phyloP scores from a whole-genome alignment of 2,888 invertebrate genomes.

The Agrotis clavis region DNA sequence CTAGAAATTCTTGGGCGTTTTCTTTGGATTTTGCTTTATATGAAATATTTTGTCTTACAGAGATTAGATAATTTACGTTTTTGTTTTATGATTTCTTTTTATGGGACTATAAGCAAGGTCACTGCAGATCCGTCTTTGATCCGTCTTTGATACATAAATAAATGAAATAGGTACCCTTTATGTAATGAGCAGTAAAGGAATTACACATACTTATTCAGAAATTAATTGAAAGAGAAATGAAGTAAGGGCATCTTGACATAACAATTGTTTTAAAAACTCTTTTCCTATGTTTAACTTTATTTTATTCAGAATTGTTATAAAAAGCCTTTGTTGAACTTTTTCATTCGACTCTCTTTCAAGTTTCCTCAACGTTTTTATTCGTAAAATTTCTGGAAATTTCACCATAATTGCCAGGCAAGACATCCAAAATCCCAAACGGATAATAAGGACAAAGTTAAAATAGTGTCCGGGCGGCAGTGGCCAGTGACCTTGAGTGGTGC shows the following conservation, averaged over 20 bases:
- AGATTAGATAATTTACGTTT: not conserved
- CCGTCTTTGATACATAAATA: not conserved
- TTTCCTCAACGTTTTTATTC: too few species aligned
- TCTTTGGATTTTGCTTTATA: constrained; percentile 33
- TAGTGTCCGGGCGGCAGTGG: constrained; percentile 83
- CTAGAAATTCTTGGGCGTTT: constrained; percentile 49
- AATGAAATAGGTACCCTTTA: not conserved
- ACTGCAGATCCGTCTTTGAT: not conserved
- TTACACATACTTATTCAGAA: not conserved
- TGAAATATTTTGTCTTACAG: not conserved
- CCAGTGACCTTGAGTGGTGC: constrained; percentile 86
- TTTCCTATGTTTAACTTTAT: not conserved
- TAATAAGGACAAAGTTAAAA: constrained; percentile 79
- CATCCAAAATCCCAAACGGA: constrained; percentile 65
- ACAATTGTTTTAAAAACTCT: not conserved
- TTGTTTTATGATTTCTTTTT: constrained; percentile 6
- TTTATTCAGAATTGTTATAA: not conserved
- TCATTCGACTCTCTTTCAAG: too few species aligned
- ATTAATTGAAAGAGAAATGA: not conserved
- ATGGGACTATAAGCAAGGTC: not conserved
- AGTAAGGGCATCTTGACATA: not conserved
- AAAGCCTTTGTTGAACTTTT: not conserved
- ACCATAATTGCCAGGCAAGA: not conserved
- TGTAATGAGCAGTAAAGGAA: not conserved
- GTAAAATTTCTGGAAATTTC: not conserved